phyloP scores from a whole-genome alignment of 2,888 invertebrate species.

The Polia nebulosa region DNA sequence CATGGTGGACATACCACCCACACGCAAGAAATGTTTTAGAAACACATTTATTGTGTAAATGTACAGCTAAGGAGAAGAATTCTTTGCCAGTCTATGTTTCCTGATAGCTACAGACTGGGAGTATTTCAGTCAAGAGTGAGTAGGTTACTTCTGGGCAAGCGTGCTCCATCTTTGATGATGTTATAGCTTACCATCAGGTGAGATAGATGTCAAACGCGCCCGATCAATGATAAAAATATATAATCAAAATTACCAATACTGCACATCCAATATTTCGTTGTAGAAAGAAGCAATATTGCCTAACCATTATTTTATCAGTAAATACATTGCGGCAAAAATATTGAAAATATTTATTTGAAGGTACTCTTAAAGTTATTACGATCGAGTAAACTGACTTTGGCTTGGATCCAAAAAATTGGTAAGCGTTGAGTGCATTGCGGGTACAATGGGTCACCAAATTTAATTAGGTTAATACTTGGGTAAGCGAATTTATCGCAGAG shows the following conservation, averaged over 20 bases:
- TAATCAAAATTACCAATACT: not conserved
- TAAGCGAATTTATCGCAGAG: slow-evolving; percentile 55
- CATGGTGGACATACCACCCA: no score
- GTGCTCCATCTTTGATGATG: no score
- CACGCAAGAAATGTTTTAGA: no score
- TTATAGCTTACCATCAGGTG: no score
- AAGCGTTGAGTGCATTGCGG: slow-evolving; percentile 63
- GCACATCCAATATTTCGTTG: slow-evolving; percentile 19
- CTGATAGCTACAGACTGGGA: no score
- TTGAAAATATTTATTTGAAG: slow-evolving; percentile 59
- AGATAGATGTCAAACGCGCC: not conserved
- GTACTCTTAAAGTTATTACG: slow-evolving; percentile 61
- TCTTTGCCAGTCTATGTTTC: no score
- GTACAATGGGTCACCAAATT: slow-evolving; percentile 55
- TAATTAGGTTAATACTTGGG: slow-evolving; percentile 67
- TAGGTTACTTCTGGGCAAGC: no score
- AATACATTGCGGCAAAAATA: slow-evolving; percentile 51
- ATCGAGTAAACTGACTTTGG: slow-evolving; percentile 58
- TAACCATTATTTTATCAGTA: slow-evolving; percentile 40
- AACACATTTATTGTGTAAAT: no score
- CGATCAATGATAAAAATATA: no score
- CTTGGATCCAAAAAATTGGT: slow-evolving; percentile 59
- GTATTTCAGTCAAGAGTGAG: no score
- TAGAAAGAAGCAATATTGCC: slow-evolving; percentile 28
- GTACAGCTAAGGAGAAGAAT: no score